Percentiles rank a stretch among this genome's conserved stretches.
phyloP scores from a whole-genome alignment of 2,888 invertebrate genomes.

The Phyllotreta striolata region DNA sequence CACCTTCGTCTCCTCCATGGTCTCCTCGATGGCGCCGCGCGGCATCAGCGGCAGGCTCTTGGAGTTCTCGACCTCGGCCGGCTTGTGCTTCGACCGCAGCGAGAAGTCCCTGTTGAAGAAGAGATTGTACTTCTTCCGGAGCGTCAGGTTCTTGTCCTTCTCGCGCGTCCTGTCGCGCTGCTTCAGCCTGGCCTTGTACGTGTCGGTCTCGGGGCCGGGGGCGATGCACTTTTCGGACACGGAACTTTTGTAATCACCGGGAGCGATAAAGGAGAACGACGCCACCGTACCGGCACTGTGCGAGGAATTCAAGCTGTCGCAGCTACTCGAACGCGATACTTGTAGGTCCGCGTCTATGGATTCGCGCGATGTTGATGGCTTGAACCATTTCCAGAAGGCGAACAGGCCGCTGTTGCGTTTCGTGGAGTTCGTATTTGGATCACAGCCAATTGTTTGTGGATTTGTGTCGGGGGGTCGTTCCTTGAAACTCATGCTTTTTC shows the following conservation, averaged over 20 bases:
- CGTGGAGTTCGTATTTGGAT: slow-evolving; percentile 55
- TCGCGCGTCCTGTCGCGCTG: slow-evolving; percentile 68
- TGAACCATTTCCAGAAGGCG: slow-evolving; percentile 79
- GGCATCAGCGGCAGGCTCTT: slow-evolving; percentile 62
- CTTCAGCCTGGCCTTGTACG: slow-evolving; percentile 69
- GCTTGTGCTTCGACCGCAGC: slow-evolving; percentile 45
- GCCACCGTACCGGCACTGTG: slow-evolving; percentile 77
- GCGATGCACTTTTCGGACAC: slow-evolving; percentile 55
- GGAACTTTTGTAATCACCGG: slow-evolving; percentile 62
- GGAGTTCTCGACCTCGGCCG: slow-evolving; percentile 48
- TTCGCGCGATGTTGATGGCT: slow-evolving; percentile 62
- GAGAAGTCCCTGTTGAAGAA: slow-evolving; percentile 59
- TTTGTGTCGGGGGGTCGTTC: slow-evolving; percentile 49
- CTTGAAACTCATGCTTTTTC: slow-evolving; percentile 53
- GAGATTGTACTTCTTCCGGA: slow-evolving; percentile 72
- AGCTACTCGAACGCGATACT: slow-evolving; percentile 62
- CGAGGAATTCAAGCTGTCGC: slow-evolving; percentile 71
- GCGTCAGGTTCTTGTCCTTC: slow-evolving; percentile 64
- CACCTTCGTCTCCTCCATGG: slow-evolving; percentile 51
- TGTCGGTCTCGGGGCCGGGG: slow-evolving; percentile 69
- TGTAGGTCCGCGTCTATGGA: slow-evolving; percentile 53
- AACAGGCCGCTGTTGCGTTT: slow-evolving; percentile 64
- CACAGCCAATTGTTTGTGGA: slow-evolving; percentile 59
- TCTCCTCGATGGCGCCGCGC: slow-evolving; percentile 45
- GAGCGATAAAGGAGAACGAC: slow-evolving; percentile 74